Percentiles rank a stretch among this genome's conserved stretches.
Evolutionary conservation across 1,140 invertebrate genomes (phyloP).

Genomic region (Microplitis mediator): DNA sequence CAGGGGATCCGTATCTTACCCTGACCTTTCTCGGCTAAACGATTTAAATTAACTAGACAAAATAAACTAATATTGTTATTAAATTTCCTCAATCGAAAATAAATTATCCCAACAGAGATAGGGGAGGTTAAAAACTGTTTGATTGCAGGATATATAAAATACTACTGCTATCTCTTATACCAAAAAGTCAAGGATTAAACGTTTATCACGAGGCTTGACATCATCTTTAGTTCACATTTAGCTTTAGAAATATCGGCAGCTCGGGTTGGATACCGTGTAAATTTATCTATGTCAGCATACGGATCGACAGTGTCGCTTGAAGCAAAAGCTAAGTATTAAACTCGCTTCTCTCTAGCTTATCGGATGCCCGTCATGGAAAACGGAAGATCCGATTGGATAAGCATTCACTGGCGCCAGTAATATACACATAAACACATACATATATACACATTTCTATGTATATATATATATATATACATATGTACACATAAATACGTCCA

Average conservation of each 20-base stretch:
- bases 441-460: too few species aligned
- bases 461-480: too few species aligned
- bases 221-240: neutral
- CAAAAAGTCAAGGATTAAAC: neutral
- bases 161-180: neutral
- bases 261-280: constrained; percentile 7
- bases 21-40: too few species aligned
- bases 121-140: too few species aligned
- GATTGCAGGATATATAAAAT: too few species aligned
- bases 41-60: too few species aligned
- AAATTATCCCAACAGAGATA: too few species aligned
- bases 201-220: neutral
- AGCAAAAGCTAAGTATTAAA: neutral
- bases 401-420: constrained; percentile 33
- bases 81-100: too few species aligned
- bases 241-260: constrained; percentile 8
- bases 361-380: constrained; percentile 51
- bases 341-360: constrained; percentile 34
- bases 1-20: too few species aligned
- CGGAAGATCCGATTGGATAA: constrained; percentile 43
- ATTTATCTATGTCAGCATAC: constrained; percentile 19
- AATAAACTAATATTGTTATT: too few species aligned
- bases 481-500: too few species aligned
- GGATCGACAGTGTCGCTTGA: constrained; percentile 11
- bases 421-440: constrained; percentile 21